Percentiles rank a stretch among this genome's conserved stretches.
These are phyloP conservation scores for Lanistes nyassanus DNA, from an alignment of 1,140 invertebrate species.

Conservation along the genomic window DNA sequence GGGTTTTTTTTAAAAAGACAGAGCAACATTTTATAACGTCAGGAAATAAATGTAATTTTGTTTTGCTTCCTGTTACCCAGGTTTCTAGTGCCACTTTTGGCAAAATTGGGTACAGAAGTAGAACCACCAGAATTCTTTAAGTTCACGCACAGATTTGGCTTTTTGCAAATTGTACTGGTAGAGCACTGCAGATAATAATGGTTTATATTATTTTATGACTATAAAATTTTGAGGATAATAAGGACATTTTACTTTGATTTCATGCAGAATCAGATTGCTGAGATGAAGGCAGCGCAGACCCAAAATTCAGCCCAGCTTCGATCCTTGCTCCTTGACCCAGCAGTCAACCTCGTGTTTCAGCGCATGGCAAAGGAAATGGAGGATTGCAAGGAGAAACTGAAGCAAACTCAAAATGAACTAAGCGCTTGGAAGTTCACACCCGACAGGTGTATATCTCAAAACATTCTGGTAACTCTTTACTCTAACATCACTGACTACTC, in stretches of 20 bases:
- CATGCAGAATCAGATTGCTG: conserved; percentile 87
- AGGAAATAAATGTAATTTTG: too few species aligned
- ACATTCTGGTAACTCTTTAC: conserved; percentile 27
- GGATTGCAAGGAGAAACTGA: conserved; percentile 87
- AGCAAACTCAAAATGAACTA: conserved; percentile 97
- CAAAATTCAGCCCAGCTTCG: conserved; percentile 81
- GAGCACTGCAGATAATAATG: too few species aligned
- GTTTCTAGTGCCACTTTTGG: too few species aligned
- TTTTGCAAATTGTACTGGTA: too few species aligned
- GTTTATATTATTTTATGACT: too few species aligned
- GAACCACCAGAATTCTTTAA: too few species aligned
- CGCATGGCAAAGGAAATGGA: conserved; percentile 91
- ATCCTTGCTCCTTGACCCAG: conserved; percentile 90
- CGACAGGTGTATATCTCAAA: conserved; percentile 78
- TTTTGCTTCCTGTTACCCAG: too few species aligned
- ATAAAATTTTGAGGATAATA: too few species aligned
- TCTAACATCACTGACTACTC: conserved; percentile 24
- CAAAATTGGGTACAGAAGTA: too few species aligned
- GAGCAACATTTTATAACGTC: too few species aligned
- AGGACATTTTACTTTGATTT: neutral
- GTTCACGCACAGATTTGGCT: too few species aligned
- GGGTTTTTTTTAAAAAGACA: too few species aligned
- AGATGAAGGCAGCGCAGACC: conserved; percentile 76
- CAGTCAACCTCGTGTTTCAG: conserved; percentile 94
- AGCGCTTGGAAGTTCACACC: conserved; percentile 99